phyloP scores from a whole-genome alignment of 1,140 invertebrate species.

The Lanistes nyassanus region DNA sequence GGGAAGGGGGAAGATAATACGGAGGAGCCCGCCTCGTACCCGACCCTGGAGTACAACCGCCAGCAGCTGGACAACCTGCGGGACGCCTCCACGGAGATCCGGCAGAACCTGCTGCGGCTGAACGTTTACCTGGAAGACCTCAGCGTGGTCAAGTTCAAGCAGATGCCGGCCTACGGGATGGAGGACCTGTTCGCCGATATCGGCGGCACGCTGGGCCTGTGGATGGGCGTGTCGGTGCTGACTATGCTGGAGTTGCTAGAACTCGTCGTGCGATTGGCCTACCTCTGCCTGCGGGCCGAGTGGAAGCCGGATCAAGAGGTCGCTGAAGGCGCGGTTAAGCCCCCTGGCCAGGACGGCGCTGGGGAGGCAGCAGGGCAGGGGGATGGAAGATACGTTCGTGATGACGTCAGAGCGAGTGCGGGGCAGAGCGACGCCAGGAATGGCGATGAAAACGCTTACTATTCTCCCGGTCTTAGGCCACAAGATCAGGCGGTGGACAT shows the following conservation, averaged over 20 bases:
- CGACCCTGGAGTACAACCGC: conserved; percentile 29
- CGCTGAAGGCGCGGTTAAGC: not conserved
- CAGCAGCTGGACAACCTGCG: conserved; percentile 30
- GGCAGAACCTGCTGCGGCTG: conserved; percentile 59
- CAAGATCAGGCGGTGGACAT: not conserved
- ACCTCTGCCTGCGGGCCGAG: conserved; percentile 54
- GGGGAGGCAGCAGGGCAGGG: no score
- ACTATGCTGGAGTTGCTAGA: conserved; percentile 63
- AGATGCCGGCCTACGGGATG: conserved; percentile 59
- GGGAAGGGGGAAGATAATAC: not conserved
- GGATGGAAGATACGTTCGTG: no score
- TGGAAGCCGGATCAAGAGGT: conserved; percentile 38
- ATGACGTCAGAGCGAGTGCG: no score
- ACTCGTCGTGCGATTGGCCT: conserved; percentile 49
- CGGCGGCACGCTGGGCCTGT: conserved; percentile 60
- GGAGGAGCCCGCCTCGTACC: conserved; percentile 38
- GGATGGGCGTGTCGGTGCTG: conserved; percentile 64
- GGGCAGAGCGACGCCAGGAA: not conserved
- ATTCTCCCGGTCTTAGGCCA: not conserved
- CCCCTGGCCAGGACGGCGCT: no score
- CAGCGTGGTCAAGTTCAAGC: conserved; percentile 58
- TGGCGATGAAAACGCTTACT: not conserved
- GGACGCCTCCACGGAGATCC: conserved; percentile 52
- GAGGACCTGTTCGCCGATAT: conserved; percentile 63
- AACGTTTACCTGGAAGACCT: conserved; percentile 61